Conservation (phyloP, 2,113 vertebrate species). For the Elephantulus edwardii region DNA sequence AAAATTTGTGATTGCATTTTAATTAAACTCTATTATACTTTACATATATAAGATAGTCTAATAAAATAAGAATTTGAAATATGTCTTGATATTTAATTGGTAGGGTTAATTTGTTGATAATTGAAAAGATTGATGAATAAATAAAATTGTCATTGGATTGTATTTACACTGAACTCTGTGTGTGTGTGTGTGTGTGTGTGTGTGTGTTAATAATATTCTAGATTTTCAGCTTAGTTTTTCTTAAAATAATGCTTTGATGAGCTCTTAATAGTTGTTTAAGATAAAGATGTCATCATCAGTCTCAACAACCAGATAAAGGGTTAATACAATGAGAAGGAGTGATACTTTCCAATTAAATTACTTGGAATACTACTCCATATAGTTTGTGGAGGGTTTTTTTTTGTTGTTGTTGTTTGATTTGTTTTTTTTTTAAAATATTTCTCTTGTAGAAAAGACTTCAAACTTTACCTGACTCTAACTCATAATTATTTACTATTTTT, state of each 20-base stretch:
- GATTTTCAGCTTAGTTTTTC: slow-evolving; percentile 46
- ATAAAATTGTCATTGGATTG: slow-evolving; percentile 14
- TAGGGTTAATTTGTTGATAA: slow-evolving; percentile 46
- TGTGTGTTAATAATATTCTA: neutral
- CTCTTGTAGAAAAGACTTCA: neutral
- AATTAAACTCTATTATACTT: neutral
- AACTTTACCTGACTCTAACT: neutral
- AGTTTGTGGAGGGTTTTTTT: too few species aligned
- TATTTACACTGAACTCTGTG: neutral
- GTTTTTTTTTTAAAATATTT: slow-evolving; percentile 11
- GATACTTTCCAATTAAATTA: neutral
- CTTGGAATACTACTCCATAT: neutral
- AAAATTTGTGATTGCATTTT: neutral
- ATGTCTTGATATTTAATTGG: slow-evolving; percentile 23
- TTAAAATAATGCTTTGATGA: neutral
- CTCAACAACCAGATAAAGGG: neutral
- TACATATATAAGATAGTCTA: slow-evolving; percentile 23
- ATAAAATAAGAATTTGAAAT: slow-evolving; percentile 41
- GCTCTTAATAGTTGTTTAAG: neutral
- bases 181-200: too few species aligned
- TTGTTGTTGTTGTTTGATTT: too few species aligned
- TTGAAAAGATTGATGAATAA: slow-evolving; percentile 18
- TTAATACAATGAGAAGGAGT: neutral
- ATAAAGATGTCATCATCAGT: neutral
- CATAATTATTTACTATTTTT: neutral